Conservation (phyloP, 2,113 vertebrate species). For the Phodopus roborovskii region DNA sequence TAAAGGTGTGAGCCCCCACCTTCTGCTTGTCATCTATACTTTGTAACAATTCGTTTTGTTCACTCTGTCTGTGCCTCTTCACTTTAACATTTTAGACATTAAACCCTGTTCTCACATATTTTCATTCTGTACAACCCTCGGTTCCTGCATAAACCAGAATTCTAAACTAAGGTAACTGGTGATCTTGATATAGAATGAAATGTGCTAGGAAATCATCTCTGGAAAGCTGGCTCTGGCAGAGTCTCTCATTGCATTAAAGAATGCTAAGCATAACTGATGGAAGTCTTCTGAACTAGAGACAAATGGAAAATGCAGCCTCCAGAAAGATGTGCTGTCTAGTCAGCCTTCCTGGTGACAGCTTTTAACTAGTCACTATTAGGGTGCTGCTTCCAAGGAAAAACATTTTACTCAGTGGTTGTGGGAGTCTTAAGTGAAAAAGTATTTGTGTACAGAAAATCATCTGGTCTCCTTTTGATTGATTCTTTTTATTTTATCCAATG, state of each 20-base stretch:
- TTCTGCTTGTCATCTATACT: not conserved
- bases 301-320: not conserved
- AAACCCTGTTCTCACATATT: not conserved
- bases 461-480: conserved; percentile 30
- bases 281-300: not conserved
- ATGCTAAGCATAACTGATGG: not conserved
- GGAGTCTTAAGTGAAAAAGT: conserved; percentile 33
- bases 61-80: conserved; percentile 11
- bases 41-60: conserved; percentile 48
- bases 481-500: conserved; percentile 64
- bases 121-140: not conserved
- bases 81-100: not conserved
- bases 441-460: not conserved
- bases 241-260: not conserved
- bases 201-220: conserved; percentile 15
- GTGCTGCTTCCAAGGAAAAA: not conserved
- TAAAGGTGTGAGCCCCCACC: no score
- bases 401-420: not conserved
- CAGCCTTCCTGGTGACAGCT: not conserved
- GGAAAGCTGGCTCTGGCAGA: conserved; percentile 17
- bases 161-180: conserved; percentile 47
- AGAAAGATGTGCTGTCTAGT: not conserved
- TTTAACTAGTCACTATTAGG: not conserved
- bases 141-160: conserved; percentile 26
- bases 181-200: conserved; percentile 32